Base-by-base conservation (phyloP, 2,113 vertebrate species). In the Limnothrissa miodon region DNA sequence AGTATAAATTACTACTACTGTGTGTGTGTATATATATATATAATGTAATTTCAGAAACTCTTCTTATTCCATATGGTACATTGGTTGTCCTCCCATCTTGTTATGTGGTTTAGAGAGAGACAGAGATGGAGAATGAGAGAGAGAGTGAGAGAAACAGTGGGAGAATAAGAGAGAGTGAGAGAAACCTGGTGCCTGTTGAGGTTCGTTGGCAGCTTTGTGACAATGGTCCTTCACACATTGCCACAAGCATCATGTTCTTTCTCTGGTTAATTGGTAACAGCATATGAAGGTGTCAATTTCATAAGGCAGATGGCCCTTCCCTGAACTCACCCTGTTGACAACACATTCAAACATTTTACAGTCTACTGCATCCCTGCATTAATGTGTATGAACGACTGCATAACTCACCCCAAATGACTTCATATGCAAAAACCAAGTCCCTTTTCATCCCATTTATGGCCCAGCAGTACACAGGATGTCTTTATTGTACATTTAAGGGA, bases 241-340 rank as follows among this genome's bases (percentile, higher is more conserved):
- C 78, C 82, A 89, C 86, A 87, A 81, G 81, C 85, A 90, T 21
- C 86, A 44, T 83, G 81, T 86, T 81, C 46, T 25, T 87, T 83
- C 48, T 79, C 74, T 86, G 85, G 87, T 89, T 87, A 85, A 88
- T 87, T 87, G 87, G 81, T 89, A 84, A 82, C 85, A 84, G 85
- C 84, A 85, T 80, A 84, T 84, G 82, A 85, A 82, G 85, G 84
- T 84, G 85, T 86, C 53, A 48, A 79, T 82, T 84, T 80, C 82
- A 84, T 44, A 81, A 25, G 48, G 70, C 87, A 86, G 82, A 85
- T 88, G 86, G 82, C 51, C 56, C 74, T 56, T 46, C 45, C 44
- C 82, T 82, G 25, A 82, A 62, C 56, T 42, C 42, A 19, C 29
- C 33, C 29, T 74, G 29, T 17, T 39, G 66, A 17, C 66, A 36